These are phyloP conservation scores for Antheraea yamamai DNA, from an alignment of 2,888 invertebrate species.

Conservation along the genomic window DNA sequence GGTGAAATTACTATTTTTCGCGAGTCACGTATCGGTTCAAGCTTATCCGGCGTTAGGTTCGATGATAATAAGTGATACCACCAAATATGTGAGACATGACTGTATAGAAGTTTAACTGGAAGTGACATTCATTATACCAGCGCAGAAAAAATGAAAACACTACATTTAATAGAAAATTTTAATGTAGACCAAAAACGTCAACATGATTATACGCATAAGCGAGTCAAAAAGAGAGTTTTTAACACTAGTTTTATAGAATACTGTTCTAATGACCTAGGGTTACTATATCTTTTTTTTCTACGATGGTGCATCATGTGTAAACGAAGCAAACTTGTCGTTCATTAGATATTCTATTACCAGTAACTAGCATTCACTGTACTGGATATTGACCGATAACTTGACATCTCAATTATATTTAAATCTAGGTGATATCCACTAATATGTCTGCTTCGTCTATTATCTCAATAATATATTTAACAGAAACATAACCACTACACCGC, in stretches of 20 bases:
- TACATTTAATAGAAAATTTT: background rate
- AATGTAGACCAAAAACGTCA: background rate
- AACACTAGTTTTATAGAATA: too few relatives aligned
- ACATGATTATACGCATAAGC: background rate
- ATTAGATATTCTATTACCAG: background rate
- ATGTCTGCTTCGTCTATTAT: too few relatives aligned
- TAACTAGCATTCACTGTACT: background rate
- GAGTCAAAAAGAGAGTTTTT: background rate
- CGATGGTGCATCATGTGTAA: background rate
- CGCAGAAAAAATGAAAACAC: background rate
- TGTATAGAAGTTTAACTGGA: constrained; percentile 17
- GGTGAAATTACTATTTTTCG: constrained; percentile 71
- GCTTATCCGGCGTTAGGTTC: constrained; percentile 77
- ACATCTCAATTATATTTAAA: background rate
- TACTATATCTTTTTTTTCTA: background rate
- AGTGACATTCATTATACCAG: background rate
- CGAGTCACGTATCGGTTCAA: constrained; percentile 74
- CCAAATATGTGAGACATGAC: constrained; percentile 55
- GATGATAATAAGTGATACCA: constrained; percentile 80
- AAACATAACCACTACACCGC: too few relatives aligned
- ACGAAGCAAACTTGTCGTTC: background rate
- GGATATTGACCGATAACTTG: background rate
- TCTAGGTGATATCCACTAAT: too few relatives aligned
- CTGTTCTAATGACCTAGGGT: background rate
- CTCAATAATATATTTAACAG: too few relatives aligned